phyloP scores from a whole-genome alignment of 2,113 vertebrate genomes.

The Cisticola juncidis region DNA sequence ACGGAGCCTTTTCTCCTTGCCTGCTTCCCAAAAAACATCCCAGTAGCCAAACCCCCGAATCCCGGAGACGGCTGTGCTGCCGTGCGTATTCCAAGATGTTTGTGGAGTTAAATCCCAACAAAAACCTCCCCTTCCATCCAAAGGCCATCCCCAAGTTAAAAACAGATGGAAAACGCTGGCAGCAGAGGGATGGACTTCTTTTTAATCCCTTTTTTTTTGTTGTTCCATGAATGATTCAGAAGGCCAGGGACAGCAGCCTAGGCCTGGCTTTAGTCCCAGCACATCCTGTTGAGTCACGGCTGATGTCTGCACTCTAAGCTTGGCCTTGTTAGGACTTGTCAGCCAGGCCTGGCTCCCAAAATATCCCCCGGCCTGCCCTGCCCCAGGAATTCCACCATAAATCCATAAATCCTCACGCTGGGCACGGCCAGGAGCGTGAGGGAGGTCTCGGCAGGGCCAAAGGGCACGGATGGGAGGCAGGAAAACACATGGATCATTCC shows the following conservation, averaged over 20 bases:
- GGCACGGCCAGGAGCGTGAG: neutral
- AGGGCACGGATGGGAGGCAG: neutral
- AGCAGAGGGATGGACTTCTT: neutral
- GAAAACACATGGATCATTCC: neutral
- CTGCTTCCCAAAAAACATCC: neutral
- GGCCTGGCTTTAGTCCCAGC: slow-evolving; percentile 56
- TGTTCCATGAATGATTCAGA: slow-evolving; percentile 71
- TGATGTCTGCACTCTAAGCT: slow-evolving; percentile 68
- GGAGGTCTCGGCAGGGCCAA: neutral
- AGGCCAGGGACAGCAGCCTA: neutral
- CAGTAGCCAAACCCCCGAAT: neutral
- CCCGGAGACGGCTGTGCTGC: accelerated
- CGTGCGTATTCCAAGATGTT: neutral
- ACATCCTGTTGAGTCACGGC: slow-evolving; percentile 73
- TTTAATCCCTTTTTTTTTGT: neutral
- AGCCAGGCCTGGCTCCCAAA: slow-evolving; percentile 41
- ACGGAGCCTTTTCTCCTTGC: accelerated
- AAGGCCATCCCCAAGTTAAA: slow-evolving; percentile 55
- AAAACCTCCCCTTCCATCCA: slow-evolving; percentile 22
- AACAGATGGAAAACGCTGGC: slow-evolving; percentile 51
- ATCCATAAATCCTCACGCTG: neutral
- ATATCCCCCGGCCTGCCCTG: slow-evolving; percentile 10
- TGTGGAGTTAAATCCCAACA: slow-evolving; percentile 14
- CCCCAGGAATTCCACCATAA: neutral
- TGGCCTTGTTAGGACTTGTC: slow-evolving; percentile 69